These are phyloP conservation scores for Aldrovandia affinis DNA, from an alignment of 2,797 vertebrate species.

Conservation along the genomic window DNA sequence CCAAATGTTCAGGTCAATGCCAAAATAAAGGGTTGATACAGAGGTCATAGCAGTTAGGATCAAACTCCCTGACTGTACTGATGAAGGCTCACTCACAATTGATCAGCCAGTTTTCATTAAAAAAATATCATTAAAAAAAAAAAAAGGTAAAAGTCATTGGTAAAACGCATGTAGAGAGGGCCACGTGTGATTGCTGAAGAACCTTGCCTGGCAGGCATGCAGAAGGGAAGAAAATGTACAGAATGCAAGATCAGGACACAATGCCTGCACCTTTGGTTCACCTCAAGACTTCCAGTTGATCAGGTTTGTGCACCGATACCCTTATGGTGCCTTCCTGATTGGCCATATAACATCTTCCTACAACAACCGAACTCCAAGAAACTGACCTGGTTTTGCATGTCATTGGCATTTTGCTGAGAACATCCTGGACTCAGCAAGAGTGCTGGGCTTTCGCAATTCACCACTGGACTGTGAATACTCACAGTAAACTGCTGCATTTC, in stretches of 20 bases:
- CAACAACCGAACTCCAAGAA: background rate
- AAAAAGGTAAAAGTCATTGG: background rate
- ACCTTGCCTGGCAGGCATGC: background rate
- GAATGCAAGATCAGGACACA: background rate
- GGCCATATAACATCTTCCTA: background rate
- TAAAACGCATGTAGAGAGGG: background rate
- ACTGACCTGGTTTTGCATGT: background rate
- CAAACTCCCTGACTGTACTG: background rate
- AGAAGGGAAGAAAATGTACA: conserved; percentile 9
- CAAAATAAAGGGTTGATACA: background rate
- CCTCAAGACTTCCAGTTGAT: background rate
- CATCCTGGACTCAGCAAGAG: background rate
- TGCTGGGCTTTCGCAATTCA: background rate
- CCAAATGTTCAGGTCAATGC: background rate
- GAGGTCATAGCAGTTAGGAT: background rate
- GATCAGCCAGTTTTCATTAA: background rate
- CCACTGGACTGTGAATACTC: background rate
- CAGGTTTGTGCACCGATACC: background rate
- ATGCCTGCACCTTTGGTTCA: background rate
- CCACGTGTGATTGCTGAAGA: background rate
- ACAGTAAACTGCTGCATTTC: conserved; percentile 11
- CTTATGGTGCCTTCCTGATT: background rate
- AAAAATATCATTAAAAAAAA: background rate
- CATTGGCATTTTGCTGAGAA: background rate
- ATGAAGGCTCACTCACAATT: background rate